phyloP scores from a whole-genome alignment of 2,797 vertebrate genomes.

The Pipistrellus nathusii region DNA sequence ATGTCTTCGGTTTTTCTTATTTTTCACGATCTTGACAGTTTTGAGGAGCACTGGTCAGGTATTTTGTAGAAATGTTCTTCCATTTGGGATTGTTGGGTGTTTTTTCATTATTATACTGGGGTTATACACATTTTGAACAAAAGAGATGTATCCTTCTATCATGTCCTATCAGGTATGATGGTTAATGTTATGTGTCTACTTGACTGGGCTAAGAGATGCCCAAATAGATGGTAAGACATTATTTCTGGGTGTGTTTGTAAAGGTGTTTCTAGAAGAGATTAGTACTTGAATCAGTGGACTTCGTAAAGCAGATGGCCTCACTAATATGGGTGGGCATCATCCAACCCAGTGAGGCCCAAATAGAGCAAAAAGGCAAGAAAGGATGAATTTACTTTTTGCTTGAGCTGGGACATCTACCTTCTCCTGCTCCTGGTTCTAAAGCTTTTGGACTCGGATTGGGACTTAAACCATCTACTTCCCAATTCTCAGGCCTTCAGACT shows the following conservation, averaged over 20 bases:
- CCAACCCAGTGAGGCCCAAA: not conserved
- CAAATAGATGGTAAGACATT: not conserved
- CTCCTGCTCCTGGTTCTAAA: not conserved
- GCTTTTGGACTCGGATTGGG: not conserved
- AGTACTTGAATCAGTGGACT: not conserved
- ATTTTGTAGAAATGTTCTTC: not conserved
- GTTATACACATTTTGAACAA: not conserved
- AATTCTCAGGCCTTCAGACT: not conserved
- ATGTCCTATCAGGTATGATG: not conserved
- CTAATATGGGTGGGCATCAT: not conserved
- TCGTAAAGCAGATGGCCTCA: not conserved
- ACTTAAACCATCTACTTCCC: not conserved
- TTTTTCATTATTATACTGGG: not conserved
- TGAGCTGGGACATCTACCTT: not conserved
- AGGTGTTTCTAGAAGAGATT: not conserved
- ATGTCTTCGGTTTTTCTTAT: not conserved
- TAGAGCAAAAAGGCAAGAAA: not conserved
- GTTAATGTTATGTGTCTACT: not conserved
- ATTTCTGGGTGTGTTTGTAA: not conserved
- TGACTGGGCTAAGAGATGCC: not conserved
- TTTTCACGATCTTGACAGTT: not conserved
- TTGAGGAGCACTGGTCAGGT: not conserved
- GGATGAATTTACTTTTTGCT: not conserved
- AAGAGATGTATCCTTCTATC: not conserved
- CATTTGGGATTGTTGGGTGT: not conserved